Conservation (phyloP, 2,797 vertebrate genomes). For the Myripristis jacobus region DNA sequence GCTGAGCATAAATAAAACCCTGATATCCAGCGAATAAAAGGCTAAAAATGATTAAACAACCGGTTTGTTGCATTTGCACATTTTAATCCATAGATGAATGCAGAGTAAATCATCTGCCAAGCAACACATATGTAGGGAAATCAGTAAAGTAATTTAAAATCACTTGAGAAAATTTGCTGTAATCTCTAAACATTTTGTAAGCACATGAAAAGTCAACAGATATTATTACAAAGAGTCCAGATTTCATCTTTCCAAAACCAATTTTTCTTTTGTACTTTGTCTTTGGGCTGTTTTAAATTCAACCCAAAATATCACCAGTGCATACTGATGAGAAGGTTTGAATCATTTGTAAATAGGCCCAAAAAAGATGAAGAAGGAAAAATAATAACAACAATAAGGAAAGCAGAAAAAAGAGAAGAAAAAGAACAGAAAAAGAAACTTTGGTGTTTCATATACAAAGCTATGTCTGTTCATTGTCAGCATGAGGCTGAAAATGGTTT, state of each 20-base stretch:
- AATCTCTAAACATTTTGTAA: too few species aligned
- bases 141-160: background rate
- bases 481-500: background rate
- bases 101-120: background rate
- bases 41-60: background rate
- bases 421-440: background rate
- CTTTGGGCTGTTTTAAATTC: background rate
- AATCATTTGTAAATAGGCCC: background rate
- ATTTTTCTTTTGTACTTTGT: background rate
- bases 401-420: background rate
- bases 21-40: constrained; percentile 13
- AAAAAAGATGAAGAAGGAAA: too few species aligned
- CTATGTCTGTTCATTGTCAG: background rate
- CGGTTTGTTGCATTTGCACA: background rate
- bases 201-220: too few species aligned
- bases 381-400: too few species aligned
- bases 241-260: background rate
- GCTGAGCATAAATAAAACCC: constrained; percentile 35
- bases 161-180: too few species aligned
- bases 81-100: background rate
- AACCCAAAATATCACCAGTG: background rate
- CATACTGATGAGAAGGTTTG: too few species aligned
- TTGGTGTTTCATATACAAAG: background rate
- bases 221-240: background rate
- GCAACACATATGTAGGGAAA: background rate